Percentiles rank a stretch among this genome's conserved stretches.
phyloP scores from a whole-genome alignment of 37 sponge, comb jelly and placozoan genomes.

The Diacarnus erythraeanus region DNA sequence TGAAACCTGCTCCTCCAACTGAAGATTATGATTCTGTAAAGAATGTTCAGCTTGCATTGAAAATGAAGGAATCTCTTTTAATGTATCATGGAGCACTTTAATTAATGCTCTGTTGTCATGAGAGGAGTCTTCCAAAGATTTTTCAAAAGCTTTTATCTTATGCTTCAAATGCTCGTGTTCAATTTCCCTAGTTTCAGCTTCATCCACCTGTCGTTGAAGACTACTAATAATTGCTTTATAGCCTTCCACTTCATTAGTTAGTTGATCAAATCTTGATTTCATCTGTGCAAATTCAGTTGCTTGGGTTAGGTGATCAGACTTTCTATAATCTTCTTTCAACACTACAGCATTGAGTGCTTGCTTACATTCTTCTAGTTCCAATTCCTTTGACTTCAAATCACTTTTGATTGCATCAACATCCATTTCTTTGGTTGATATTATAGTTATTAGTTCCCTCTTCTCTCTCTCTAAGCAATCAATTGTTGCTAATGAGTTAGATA shows the following conservation, averaged over 20 bases:
- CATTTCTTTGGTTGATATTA: background rate
- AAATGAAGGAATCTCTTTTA: conserved; percentile 24
- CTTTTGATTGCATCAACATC: background rate
- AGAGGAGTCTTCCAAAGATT: conserved; percentile 36
- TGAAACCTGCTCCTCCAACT: conserved; percentile 67
- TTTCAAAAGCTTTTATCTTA: conserved; percentile 32
- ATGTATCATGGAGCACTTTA: conserved; percentile 27
- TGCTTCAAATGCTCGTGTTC: conserved; percentile 51
- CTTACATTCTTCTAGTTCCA: background rate
- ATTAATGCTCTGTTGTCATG: conserved; percentile 54
- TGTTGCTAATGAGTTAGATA: background rate
- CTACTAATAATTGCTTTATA: conserved; percentile 39
- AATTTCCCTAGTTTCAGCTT: conserved; percentile 50
- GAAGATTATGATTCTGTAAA: conserved; percentile 63
- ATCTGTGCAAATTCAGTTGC: conserved; percentile 5
- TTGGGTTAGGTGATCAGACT: background rate
- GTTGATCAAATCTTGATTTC: background rate
- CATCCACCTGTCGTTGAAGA: conserved; percentile 36
- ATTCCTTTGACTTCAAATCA: background rate
- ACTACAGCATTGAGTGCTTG: conserved; percentile 8
- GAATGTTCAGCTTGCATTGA: conserved; percentile 12
- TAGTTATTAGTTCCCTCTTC: background rate
- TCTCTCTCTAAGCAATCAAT: no score
- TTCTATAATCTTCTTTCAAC: background rate
- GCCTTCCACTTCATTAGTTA: conserved; percentile 30